Evolutionary conservation across 2,797 vertebrate species (phyloP), one percentile per base, ranked within the genome.

Genomic region (Sebastes hubbsi): DNA sequence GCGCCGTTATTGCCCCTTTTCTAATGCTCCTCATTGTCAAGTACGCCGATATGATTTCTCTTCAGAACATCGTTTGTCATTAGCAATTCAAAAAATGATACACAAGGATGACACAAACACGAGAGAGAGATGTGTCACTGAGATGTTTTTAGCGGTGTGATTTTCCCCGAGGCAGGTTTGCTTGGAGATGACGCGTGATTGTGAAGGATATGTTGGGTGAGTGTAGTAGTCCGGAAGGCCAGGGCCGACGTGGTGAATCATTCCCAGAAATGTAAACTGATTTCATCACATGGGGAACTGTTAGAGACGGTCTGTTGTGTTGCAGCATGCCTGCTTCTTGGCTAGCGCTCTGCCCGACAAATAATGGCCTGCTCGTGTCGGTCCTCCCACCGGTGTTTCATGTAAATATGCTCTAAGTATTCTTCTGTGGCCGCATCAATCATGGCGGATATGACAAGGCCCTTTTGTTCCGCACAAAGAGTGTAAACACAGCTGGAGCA

Each of bases 401-500:
- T 95, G 94, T 94, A 95, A 95, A 96, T 95, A 94, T 85, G 89
- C 89, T 85, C 91, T 92, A 95, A 94, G 94, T 94, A 93, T 95
- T 95, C 88, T 92, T 87, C 87, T 82, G 81, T 78, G 78, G 85
- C 81, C 34, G 63, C 94, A 96, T 96, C 95, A 95, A 95, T 96
- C 95, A 95, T 79, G 72, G 87, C 34, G 66, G 80, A 92, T 95
- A 94, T 95, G 95, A 95, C 93, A 95, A 93, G 89, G 89, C 89
- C 73, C 88, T 85, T 95, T 96, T 96, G 95, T 95, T 94, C 88
- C 70, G 79, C 78, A 92, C 91, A 93, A 91, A 93, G 87, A 93
- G 86, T 82, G 94, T 94, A 96, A 96, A 96, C 95, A 95, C 95
- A 96, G 95, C 95, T 95, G 95, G 94, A 93, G 86, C 90, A 82